Conservation (phyloP, 2,888 invertebrate genomes). For the Adelognathus sp. region DNA sequence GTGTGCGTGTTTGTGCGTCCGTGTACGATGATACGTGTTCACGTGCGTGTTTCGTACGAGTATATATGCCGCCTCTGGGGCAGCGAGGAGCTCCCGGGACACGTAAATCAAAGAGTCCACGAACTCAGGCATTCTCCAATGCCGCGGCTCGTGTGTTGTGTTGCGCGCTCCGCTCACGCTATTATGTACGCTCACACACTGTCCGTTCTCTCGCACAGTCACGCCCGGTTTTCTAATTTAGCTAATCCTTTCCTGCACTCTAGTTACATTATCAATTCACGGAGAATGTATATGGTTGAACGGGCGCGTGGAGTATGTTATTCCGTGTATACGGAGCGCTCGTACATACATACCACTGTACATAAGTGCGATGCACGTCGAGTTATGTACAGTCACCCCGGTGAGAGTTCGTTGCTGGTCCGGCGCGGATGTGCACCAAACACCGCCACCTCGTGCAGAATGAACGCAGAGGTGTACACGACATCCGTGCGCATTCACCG, state of each 20-base stretch:
- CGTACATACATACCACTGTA: neutral
- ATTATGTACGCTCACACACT: neutral
- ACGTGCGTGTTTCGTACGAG: constrained; percentile 44
- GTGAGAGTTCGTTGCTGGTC: neutral
- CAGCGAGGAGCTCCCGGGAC: constrained; percentile 74
- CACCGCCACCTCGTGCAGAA: neutral
- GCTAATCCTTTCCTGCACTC: constrained; percentile 75
- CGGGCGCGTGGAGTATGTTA: neutral
- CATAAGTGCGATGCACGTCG: neutral
- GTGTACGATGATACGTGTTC: neutral
- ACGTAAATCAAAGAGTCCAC: constrained; percentile 76
- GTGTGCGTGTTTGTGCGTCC: neutral
- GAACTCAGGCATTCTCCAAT: constrained; percentile 61
- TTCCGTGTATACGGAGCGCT: neutral
- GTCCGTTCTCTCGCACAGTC: constrained; percentile 5
- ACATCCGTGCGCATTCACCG: neutral
- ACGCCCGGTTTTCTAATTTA: constrained; percentile 75
- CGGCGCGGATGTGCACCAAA: neutral
- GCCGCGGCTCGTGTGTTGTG: constrained; percentile 19
- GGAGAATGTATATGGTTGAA: constrained; percentile 36
- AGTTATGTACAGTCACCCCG: neutral
- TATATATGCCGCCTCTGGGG: constrained; percentile 56
- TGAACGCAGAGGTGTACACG: neutral
- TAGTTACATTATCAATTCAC: constrained; percentile 77
- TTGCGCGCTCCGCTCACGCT: constrained; percentile 43